Evolutionary conservation across 1,140 invertebrate genomes (phyloP).

Genomic region (Drosophila trapezifrons): DNA sequence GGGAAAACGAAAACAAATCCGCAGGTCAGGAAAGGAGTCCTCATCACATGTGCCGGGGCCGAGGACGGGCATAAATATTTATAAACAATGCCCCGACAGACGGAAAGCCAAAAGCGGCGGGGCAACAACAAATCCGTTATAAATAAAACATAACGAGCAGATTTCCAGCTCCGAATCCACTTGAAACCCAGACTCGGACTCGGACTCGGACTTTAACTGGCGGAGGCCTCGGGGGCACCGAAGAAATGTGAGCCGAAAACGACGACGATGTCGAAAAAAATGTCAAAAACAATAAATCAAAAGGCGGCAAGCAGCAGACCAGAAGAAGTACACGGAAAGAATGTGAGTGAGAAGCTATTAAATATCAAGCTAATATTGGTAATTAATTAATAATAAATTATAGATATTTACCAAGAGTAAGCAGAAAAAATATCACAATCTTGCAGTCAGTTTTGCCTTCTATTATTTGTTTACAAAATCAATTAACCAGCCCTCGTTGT

Average conservation of each 20-base stretch:
- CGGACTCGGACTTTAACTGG: conserved; percentile 3
- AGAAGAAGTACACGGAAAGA: conserved; percentile 22
- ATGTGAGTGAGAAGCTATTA: neutral
- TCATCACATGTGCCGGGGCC: conserved; percentile 7
- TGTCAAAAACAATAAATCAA: conserved; percentile 80
- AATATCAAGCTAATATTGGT: too few species aligned
- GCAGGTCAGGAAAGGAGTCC: conserved; percentile 51
- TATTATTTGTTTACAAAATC: conserved; percentile 20
- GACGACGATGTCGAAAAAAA: conserved; percentile 53
- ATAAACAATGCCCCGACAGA: conserved; percentile 58
- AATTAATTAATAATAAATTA: too few species aligned
- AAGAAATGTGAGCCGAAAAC: conserved; percentile 55
- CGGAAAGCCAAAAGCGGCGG: conserved; percentile 37
- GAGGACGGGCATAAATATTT: conserved; percentile 65
- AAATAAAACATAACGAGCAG: conserved; percentile 77
- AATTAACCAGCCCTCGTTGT: conserved; percentile 7
- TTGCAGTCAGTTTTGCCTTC: too few species aligned
- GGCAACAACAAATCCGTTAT: conserved; percentile 74
- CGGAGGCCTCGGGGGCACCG: neutral
- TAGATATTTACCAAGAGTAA: neutral
- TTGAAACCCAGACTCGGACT: conserved; percentile 52
- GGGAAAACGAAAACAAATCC: conserved; percentile 7
- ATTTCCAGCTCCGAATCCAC: conserved; percentile 61
- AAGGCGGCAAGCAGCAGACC: conserved; percentile 32
- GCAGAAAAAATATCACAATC: too few species aligned